phyloP scores from a whole-genome alignment of 2,888 invertebrate species.

The Papilio gigon region DNA sequence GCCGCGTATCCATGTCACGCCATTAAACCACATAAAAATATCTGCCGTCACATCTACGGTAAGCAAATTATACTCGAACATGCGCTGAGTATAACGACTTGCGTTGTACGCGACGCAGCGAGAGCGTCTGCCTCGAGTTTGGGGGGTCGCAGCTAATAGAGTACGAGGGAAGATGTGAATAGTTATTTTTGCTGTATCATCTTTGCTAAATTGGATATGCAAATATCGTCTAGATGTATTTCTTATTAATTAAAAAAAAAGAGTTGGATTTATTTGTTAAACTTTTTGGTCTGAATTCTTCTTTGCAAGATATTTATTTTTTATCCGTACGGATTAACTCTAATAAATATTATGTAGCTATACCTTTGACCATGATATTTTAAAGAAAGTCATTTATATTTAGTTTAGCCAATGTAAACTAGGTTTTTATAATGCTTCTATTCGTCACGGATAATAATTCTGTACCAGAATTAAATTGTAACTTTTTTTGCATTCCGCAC shows the following conservation, averaged over 20 bases:
- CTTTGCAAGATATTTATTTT: too few species aligned
- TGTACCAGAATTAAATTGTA: neutral
- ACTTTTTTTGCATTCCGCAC: neutral
- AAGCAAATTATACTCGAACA: constrained; percentile 65
- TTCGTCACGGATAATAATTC: neutral
- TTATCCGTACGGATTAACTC: too few species aligned
- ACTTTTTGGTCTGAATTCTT: neutral
- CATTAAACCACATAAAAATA: constrained; percentile 79
- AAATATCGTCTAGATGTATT: neutral
- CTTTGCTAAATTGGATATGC: constrained; percentile 1
- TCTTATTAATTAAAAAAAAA: too few species aligned
- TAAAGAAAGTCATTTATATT: neutral
- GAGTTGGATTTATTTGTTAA: neutral
- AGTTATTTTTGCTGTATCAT: constrained; percentile 1
- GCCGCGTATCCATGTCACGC: constrained; percentile 79
- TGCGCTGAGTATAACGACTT: constrained; percentile 49
- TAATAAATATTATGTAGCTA: neutral
- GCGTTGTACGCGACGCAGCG: constrained; percentile 32
- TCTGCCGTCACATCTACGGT: constrained; percentile 76
- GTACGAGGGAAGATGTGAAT: constrained; percentile 19
- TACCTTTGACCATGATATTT: neutral
- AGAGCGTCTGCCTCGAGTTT: constrained; percentile 31
- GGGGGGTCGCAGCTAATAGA: constrained; percentile 21
- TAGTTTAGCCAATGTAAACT: neutral
- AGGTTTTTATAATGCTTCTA: neutral